phyloP scores from a whole-genome alignment of 2,113 vertebrate genomes.

The Pelecanus crispus region DNA sequence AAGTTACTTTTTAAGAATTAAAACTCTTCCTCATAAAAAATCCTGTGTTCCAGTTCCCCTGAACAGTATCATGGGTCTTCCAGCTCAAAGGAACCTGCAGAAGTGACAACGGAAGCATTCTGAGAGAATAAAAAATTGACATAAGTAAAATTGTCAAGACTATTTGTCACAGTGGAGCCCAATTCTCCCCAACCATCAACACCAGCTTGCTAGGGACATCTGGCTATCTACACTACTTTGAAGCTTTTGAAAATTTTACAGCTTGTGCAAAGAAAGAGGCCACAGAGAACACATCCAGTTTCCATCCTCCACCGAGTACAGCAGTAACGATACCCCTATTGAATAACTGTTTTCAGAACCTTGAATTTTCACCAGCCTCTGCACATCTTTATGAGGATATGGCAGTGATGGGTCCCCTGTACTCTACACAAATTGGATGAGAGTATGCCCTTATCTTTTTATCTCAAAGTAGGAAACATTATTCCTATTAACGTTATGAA shows the following conservation, averaged over 20 bases:
- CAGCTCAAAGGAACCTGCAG: background rate
- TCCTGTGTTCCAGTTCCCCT: background rate
- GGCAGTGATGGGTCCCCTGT: background rate
- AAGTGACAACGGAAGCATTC: background rate
- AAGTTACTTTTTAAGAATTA: background rate
- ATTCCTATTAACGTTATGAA: background rate
- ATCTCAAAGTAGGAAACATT: background rate
- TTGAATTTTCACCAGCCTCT: background rate
- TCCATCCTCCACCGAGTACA: background rate
- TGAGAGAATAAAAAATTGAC: background rate
- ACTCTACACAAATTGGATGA: background rate
- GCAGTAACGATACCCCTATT: background rate
- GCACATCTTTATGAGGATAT: background rate
- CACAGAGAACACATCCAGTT: background rate
- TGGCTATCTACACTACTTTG: background rate
- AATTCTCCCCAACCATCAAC: background rate
- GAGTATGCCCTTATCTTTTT: background rate
- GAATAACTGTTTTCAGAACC: background rate
- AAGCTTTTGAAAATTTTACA: background rate
- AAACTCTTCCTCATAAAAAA: background rate
- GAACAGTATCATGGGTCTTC: background rate
- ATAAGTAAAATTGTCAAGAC: background rate
- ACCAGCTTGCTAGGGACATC: background rate
- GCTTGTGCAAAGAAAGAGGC: background rate
- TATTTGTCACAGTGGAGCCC: background rate